Conservation (phyloP, 23 tunicate species). For the Clavelina lepadiformis region DNA sequence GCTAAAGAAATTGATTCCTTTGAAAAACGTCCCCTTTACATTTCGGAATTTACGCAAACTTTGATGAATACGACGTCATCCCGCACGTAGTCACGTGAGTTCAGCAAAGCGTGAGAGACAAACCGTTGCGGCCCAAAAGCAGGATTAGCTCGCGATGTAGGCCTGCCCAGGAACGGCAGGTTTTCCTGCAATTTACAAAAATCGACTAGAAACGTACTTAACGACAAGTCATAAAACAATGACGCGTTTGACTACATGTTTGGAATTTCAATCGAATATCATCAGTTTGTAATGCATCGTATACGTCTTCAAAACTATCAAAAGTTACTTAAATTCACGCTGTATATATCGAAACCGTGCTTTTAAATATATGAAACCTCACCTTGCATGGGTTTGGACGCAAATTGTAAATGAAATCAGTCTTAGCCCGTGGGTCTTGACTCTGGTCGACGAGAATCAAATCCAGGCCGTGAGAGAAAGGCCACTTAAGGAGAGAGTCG, state of each 20-base stretch:
- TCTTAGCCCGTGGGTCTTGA: constrained; percentile 63
- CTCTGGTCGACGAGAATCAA: constrained; percentile 60
- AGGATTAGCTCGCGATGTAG: constrained; percentile 48
- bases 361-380: too few relatives aligned
- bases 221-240: neutral
- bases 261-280: too few relatives aligned
- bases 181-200: constrained; percentile 48
- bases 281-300: too few relatives aligned
- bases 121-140: constrained; percentile 57
- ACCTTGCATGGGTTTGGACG: constrained; percentile 75
- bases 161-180: constrained; percentile 62
- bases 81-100: constrained; percentile 57
- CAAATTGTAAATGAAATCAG: constrained; percentile 26
- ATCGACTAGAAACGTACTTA: neutral
- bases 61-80: constrained; percentile 63
- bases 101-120: constrained; percentile 31
- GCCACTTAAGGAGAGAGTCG: constrained; percentile 61
- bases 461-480: constrained; percentile 30
- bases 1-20: too few relatives aligned
- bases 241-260: too few relatives aligned
- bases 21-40: too few relatives aligned
- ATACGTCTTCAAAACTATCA: too few relatives aligned
- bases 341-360: too few relatives aligned
- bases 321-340: too few relatives aligned
- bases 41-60: constrained; percentile 26